Conservation (phyloP, 2,113 vertebrate species). For the Colossoma macropomum region DNA sequence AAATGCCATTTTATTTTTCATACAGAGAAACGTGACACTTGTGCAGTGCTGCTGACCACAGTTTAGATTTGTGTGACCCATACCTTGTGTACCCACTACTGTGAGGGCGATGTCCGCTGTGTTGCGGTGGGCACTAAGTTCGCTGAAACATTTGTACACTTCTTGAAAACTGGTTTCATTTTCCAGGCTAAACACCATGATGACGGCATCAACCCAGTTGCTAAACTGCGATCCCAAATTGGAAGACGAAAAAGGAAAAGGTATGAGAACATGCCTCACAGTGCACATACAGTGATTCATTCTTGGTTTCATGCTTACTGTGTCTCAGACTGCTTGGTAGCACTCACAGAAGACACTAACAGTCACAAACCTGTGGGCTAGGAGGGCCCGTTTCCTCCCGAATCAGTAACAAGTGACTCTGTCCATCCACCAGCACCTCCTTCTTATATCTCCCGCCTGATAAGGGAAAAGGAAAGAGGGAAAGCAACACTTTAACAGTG, state of each 20-base stretch:
- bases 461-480: neutral
- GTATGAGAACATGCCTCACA: neutral
- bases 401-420: slow-evolving; percentile 91
- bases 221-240: slow-evolving; percentile 81
- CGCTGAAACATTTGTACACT: slow-evolving; percentile 83
- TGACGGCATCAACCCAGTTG: slow-evolving; percentile 91
- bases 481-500: neutral
- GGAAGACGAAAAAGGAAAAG: slow-evolving; percentile 20
- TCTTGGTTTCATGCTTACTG: neutral
- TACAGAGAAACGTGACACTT: no score
- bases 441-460: slow-evolving; percentile 94
- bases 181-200: slow-evolving; percentile 97
- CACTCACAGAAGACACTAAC: slow-evolving; percentile 19
- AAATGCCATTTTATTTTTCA: no score
- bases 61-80: neutral
- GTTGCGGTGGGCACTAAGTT: slow-evolving; percentile 79
- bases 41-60: no score
- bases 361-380: slow-evolving; percentile 82
- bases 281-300: neutral
- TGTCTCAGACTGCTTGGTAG: no score
- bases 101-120: slow-evolving; percentile 84
- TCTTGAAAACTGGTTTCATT: slow-evolving; percentile 93
- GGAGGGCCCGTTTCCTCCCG: slow-evolving; percentile 89
- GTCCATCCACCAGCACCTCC: slow-evolving; percentile 90
- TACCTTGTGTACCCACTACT: slow-evolving; percentile 95